Base-by-base conservation (phyloP, 2,888 invertebrate genomes). In the Macrophya alboannulata region DNA sequence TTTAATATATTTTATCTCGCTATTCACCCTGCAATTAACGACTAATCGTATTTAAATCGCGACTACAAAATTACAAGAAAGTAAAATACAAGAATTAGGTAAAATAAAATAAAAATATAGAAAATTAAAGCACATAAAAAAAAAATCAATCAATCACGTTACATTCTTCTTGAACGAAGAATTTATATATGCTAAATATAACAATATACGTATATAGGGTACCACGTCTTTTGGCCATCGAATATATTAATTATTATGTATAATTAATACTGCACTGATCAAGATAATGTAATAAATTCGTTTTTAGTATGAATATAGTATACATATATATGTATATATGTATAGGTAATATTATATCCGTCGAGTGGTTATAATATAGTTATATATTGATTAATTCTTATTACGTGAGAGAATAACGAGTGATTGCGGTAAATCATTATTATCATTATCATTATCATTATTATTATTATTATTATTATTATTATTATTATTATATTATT, bases 11-110 rank as follows among this genome's bases (percentile, higher is more conserved):
- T 71, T 71, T 71, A 40, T 37, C 71, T 71, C 40, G 15, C 71
- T 76, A 76, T 25, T 76, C 76, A 76, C 76, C 76, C 76, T 76
- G 76, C 76, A 76, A 65, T 31, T 31, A 71, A 76, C 45, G 76
- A 76, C 76, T 76, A 76, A 76, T 76, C 76, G 76, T 76, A 65
- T 31, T 31, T 31, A 76, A 76, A 76, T 48, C 31, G 8, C 15
- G 17, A 55, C 55, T 55, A 31, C 25, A 48, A 5, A 21, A 48
- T 21, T 25, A 10, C 25, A 48, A 25, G 4, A 40, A 37, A 40
- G 37, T 9, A 40, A 15, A 0, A 65, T 65, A 21, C 2, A 62
- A 71, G 6, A 40, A 71, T 40, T 3, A n/a, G n/a, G n/a, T n/a
- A n/a, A n/a, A n/a, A n/a, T n/a, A n/a, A n/a, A n/a, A n/a, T n/a